Conservation (phyloP, 1,140 invertebrate species). For the Aphis craccivora region DNA sequence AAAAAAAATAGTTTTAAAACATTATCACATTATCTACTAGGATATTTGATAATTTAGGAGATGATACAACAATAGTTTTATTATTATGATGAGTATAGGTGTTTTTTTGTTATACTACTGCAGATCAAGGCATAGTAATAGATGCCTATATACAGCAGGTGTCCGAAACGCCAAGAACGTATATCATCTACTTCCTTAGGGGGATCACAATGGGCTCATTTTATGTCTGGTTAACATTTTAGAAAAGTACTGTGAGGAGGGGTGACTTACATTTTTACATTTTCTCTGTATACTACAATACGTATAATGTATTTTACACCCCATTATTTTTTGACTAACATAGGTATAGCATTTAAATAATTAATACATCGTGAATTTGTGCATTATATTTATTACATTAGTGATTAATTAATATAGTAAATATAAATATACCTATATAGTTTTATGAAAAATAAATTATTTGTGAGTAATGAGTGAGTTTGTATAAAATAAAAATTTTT, state of each 20-base stretch:
- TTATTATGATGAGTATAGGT: not conserved
- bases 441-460: not conserved
- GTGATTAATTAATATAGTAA: not conserved
- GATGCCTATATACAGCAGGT: conserved; percentile 38
- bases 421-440: not conserved
- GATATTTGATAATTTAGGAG: conserved; percentile 26
- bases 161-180: conserved; percentile 32
- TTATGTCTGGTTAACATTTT: conserved; percentile 52
- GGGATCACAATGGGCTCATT: conserved; percentile 47
- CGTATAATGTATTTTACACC: not conserved
- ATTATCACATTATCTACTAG: no score
- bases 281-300: not conserved
- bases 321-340: not conserved
- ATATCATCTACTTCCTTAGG: conserved; percentile 55
- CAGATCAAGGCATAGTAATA: not conserved
- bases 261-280: conserved; percentile 42
- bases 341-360: not conserved
- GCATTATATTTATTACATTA: not conserved
- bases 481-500: not conserved
- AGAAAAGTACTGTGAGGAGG: conserved; percentile 31
- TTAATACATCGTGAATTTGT: not conserved
- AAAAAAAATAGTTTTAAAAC: not conserved
- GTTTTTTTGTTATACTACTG: not conserved
- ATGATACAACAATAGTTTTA: not conserved
- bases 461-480: not conserved